Conservation (phyloP, 2,888 invertebrate species). For the Colostygia pectinataria region DNA sequence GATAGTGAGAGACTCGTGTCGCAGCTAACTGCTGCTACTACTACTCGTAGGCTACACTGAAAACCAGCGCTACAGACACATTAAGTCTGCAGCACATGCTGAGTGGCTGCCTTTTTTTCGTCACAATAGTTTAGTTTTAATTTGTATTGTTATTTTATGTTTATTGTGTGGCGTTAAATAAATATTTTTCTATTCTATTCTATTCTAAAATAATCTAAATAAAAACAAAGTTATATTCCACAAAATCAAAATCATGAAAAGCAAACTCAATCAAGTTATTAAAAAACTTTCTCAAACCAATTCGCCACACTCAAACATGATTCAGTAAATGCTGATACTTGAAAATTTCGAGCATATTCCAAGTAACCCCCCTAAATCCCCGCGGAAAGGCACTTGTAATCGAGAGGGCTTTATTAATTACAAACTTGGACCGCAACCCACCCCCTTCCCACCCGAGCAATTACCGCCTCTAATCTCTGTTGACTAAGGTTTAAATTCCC, state of each 20-base stretch:
- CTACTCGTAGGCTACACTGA: no score
- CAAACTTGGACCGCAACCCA: conserved; percentile 78
- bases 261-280: conserved; percentile 20
- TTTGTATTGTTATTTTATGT: no score
- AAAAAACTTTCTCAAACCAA: conserved; percentile 21
- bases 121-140: no score
- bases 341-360: conserved; percentile 26
- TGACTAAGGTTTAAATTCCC: conserved; percentile 70
- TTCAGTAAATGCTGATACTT: conserved; percentile 25
- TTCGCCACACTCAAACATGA: conserved; percentile 21
- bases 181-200: no score
- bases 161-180: no score
- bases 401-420: conserved; percentile 82
- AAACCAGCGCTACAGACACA: no score
- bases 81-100: no score
- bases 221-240: no score
- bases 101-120: no score
- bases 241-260: background rate
- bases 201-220: no score
- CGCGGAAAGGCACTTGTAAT: conserved; percentile 80
- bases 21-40: no score
- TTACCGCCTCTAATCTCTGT: conserved; percentile 61
- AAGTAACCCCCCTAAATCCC: conserved; percentile 49
- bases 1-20: no score
- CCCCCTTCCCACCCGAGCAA: conserved; percentile 46